These are phyloP conservation scores for Gallinago media DNA, from an alignment of 2,113 vertebrate genomes.

Conservation along the genomic window DNA sequence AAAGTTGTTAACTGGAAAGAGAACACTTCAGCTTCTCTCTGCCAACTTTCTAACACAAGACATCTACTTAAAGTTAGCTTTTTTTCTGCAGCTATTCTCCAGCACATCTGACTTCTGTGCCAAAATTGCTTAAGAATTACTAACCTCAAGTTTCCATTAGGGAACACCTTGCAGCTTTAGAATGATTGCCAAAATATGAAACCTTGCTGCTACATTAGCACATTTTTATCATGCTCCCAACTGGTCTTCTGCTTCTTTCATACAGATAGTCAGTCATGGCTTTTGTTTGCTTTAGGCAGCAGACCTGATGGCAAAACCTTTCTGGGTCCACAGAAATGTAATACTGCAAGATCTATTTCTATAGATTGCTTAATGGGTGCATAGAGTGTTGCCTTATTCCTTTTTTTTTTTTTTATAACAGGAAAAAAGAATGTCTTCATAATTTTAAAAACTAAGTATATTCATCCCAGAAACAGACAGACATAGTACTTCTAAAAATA, in stretches of 20 bases:
- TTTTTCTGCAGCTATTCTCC: neutral
- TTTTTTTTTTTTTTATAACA: neutral
- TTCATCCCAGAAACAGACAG: neutral
- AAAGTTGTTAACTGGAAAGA: neutral
- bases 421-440: neutral
- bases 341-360: neutral
- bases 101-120: neutral
- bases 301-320: neutral
- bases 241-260: neutral
- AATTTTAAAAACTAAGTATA: neutral
- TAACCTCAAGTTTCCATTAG: neutral
- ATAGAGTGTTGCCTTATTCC: neutral
- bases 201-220: neutral
- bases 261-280: fast-evolving
- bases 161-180: neutral
- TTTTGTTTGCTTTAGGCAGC: neutral
- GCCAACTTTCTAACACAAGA: neutral
- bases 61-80: neutral
- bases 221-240: neutral
- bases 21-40: neutral
- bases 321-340: neutral
- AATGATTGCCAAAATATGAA: neutral
- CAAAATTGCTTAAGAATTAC: neutral
- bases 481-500: neutral
- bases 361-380: neutral